Conservation (phyloP, 2,113 vertebrate genomes). For the Euleptes europaea region DNA sequence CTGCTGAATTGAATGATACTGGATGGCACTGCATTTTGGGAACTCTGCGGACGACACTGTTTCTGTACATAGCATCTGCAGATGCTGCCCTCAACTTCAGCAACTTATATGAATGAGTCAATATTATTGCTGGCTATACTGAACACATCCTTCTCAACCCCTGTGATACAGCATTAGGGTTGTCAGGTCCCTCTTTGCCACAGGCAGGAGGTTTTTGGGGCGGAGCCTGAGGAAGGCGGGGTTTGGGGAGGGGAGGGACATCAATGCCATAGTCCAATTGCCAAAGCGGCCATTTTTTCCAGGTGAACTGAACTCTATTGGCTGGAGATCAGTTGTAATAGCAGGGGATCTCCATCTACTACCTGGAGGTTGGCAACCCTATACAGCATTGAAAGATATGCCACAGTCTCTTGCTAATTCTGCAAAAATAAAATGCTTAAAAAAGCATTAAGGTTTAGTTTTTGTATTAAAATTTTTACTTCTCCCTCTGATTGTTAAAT, state of each 20-base stretch:
- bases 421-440: constrained; percentile 6
- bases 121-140: neutral
- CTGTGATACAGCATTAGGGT: neutral
- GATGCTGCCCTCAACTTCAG: neutral
- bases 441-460: neutral
- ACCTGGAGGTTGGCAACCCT: too few species aligned
- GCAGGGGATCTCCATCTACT: too few species aligned
- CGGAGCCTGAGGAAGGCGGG: too few species aligned
- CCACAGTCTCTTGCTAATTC: neutral
- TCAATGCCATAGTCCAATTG: too few species aligned
- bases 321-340: too few species aligned
- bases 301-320: too few species aligned
- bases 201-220: too few species aligned
- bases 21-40: neutral
- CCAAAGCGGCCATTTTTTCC: too few species aligned
- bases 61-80: neutral
- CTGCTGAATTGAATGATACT: too few species aligned
- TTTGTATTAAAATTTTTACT: constrained; percentile 17
- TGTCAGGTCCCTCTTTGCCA: too few species aligned
- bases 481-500: constrained; percentile 1
- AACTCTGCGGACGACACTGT: neutral
- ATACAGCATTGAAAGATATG: neutral
- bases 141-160: constrained; percentile 11
- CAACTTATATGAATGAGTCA: neutral
- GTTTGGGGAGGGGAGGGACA: too few species aligned